Percentiles rank a stretch among this genome's conserved stretches.
Evolutionary conservation across 30 jellyfish, hydroid and myxozoan species (phyloP).

Genomic region (Haliclystus octoradiatus): DNA sequence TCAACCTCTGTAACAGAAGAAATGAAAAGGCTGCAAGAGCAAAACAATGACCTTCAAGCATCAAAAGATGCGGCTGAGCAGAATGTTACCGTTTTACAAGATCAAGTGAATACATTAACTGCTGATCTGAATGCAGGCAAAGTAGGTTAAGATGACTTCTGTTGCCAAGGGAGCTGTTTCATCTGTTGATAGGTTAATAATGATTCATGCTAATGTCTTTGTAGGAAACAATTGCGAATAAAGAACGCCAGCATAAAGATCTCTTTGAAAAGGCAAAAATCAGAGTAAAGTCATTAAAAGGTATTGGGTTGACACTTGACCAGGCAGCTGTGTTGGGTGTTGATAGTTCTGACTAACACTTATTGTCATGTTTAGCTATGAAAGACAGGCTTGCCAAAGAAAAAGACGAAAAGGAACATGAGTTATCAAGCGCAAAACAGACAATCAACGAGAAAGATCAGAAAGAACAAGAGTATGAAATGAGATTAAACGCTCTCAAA

Average conservation of each 20-base stretch:
- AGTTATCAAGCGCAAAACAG: constrained; percentile 18
- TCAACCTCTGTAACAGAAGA: constrained; percentile 39
- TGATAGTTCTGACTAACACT: background rate
- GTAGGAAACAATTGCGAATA: background rate
- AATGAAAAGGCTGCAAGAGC: constrained; percentile 27
- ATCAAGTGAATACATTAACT: background rate
- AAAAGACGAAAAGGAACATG: constrained; percentile 15
- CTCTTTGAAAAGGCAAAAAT: constrained; percentile 56
- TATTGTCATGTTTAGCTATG: too few species aligned
- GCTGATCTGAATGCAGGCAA: too few species aligned
- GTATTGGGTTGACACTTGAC: constrained; percentile 14
- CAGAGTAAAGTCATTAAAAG: constrained; percentile 46
- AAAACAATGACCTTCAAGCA: background rate
- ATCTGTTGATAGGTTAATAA: too few species aligned
- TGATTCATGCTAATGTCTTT: too few species aligned
- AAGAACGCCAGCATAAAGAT: constrained; percentile 32
- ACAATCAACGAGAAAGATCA: constrained; percentile 7
- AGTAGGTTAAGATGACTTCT: background rate
- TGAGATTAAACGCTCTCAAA: constrained; percentile 20
- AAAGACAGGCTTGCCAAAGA: background rate
- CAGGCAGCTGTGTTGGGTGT: background rate
- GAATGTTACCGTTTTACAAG: background rate
- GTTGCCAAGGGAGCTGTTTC: background rate
- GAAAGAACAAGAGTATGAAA: constrained; percentile 33
- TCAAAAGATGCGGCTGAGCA: background rate